Evolutionary conservation across 1,140 invertebrate genomes (phyloP), one percentile per base, ranked within the genome.

Genomic region (Leptopilina clavipes): DNA sequence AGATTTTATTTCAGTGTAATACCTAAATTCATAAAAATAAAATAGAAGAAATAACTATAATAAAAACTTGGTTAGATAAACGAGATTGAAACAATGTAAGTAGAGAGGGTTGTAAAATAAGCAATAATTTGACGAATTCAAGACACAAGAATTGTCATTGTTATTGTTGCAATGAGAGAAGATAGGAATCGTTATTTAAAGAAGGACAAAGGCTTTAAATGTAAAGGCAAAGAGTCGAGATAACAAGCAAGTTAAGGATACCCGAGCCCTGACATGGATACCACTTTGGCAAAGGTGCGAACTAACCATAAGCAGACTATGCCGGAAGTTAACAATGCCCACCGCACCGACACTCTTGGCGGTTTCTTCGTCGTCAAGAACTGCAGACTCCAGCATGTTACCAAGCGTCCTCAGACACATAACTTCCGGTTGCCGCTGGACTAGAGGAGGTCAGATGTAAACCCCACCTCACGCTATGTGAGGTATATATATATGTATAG

Each of bases 391-490:
- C 76, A 77, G 71, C 73, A 44, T 65, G 75, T 83, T 78, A 71
- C 76, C 52, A 79, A 81, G 76, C 76, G 79, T 81, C 80, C 74
- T 65, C 76, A 79, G 81, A 82, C 78, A 75, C 82, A 83, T 83
- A 84, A 84, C 80, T 84, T 83, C 78, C 81, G 83, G 76, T 83
- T 82, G 40, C 75, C 25, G 59, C 59, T 14, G 59, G 59, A 37
- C 59, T 31, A 37, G 48, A 52, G 25, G 25, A 65, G 59, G 59
- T 65, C 59, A 65, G 59, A 37, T 65, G 59, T 37, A 65, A 31
- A 65, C 22, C 59, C 22, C 19, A 10, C 19, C 8, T 12, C 59
- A n/a, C n/a, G n/a, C n/a, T n/a, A n/a, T n/a, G n/a, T n/a, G n/a
- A n/a, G n/a, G n/a, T n/a, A n/a, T n/a, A n/a, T n/a, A n/a, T n/a